phyloP scores from a whole-genome alignment of 2,888 invertebrate genomes.

The Apoda limacodes region DNA sequence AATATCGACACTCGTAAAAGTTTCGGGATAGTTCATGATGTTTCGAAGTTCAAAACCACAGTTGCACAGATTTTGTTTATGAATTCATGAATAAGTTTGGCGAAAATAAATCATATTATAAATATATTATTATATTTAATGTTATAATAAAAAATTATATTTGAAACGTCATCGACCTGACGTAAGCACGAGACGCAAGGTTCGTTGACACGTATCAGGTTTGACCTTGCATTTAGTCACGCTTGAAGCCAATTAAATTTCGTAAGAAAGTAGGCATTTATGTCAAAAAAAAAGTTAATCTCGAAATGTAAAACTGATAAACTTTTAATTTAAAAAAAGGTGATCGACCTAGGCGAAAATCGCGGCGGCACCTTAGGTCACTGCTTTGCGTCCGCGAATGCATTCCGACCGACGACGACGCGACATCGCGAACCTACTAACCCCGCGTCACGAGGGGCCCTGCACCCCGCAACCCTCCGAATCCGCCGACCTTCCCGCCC shows the following conservation, averaged over 20 bases:
- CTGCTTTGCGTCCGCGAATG: slow-evolving; percentile 68
- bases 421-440: slow-evolving; percentile 69
- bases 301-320: slow-evolving; percentile 15
- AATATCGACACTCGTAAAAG: slow-evolving; percentile 41
- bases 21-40: slow-evolving; percentile 23
- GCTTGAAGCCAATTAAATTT: too few relatives aligned
- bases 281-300: too few relatives aligned
- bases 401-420: slow-evolving; percentile 66
- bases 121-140: too few relatives aligned
- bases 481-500: slow-evolving; percentile 49
- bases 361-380: slow-evolving; percentile 63
- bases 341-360: slow-evolving; percentile 59
- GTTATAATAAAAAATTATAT: too few relatives aligned
- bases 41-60: slow-evolving; percentile 20
- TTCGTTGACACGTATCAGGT: slow-evolving; percentile 61
- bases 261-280: too few relatives aligned
- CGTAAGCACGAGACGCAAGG: slow-evolving; percentile 54
- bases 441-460: slow-evolving; percentile 64
- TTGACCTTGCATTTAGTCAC: slow-evolving; percentile 58
- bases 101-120: too few relatives aligned
- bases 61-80: too few relatives aligned
- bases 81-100: too few relatives aligned
- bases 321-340: slow-evolving; percentile 36
- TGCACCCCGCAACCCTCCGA: slow-evolving; percentile 63
- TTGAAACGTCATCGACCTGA: slow-evolving; percentile 62